These are phyloP conservation scores for Circaetus gallicus DNA, from an alignment of 2,113 vertebrate genomes.

Conservation along the genomic window DNA sequence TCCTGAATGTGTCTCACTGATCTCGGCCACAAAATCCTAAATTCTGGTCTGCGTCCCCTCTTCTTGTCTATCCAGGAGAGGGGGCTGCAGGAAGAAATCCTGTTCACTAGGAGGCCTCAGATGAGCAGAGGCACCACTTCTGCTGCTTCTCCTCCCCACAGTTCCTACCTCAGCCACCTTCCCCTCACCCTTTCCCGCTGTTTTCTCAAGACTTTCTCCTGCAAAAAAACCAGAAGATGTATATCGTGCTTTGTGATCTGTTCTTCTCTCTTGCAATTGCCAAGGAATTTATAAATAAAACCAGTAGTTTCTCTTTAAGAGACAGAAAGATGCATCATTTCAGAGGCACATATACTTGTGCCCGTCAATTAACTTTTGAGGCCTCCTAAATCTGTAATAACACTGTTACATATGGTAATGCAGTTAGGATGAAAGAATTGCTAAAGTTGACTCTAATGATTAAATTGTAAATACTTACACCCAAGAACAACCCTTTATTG, in stretches of 20 bases:
- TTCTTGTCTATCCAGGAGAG: neutral
- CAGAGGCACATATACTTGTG: neutral
- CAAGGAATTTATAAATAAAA: neutral
- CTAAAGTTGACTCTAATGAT: neutral
- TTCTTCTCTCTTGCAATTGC: neutral
- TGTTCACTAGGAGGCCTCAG: neutral
- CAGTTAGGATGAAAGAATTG: neutral
- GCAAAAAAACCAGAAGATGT: neutral
- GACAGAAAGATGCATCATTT: neutral
- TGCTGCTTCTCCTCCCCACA: neutral
- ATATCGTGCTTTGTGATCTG: neutral
- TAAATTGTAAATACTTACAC: neutral
- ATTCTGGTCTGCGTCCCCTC: neutral
- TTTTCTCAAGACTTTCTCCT: neutral
- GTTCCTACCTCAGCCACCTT: neutral
- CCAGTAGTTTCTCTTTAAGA: neutral
- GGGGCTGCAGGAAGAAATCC: neutral
- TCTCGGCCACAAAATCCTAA: neutral
- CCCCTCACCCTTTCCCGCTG: neutral
- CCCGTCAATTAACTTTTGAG: neutral
- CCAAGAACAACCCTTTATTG: neutral
- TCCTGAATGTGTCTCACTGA: neutral
- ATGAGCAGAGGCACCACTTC: neutral
- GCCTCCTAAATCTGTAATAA: neutral
- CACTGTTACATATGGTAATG: neutral